Evolutionary conservation across 2,797 vertebrate genomes (phyloP), one percentile per base, ranked within the genome.

Genomic region (Phaenicophaeus curvirostris): DNA sequence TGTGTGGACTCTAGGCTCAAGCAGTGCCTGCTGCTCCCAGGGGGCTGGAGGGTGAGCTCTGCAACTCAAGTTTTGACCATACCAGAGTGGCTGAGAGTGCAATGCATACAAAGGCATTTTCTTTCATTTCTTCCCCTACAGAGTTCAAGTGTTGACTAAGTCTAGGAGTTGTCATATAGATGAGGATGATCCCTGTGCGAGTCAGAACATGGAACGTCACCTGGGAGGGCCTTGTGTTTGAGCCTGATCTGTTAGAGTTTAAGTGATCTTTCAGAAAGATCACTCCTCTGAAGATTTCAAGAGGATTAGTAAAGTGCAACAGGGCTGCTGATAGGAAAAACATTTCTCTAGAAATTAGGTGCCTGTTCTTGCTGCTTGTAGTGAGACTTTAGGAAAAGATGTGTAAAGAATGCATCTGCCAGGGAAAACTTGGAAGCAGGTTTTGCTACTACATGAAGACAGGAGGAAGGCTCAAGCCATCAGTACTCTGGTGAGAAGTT

Each of bases 1-100:
- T 96, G 91, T 35, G 71, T 57, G 80, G 94, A 93, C 74, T 95
- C 86, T 13, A 23, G 59, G 80, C 55, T 90, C 1, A 7, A 75
- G 74, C 48, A 62, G 48, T 6, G 18, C 71, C 85, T 1, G 4
- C 71, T 84, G 59, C 16, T 95, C 96, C 91, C 95, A 62, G 41
- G 78, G 74, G 94, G 71, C 19, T 63, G 48, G 11, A 91, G 62
- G 46, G 55, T 0, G 1, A 94, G 63, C 27, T 20, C 15, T 66
- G 69, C 39, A 88, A 57, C 69, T 53, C 50, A 8, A 73, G 33
- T 48, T 86, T 84, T 88, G 37, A 93, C 42, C 63, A 73, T 81
- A 58, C 28, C 30, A 13, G 16, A 37, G 39, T 37, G 33, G 21
- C 48, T 76, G 67, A 51, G 39, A 50, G 15, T 18, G 13, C 19